Conservation (phyloP, 2,888 invertebrate genomes). For the Tortricodes alternella region DNA sequence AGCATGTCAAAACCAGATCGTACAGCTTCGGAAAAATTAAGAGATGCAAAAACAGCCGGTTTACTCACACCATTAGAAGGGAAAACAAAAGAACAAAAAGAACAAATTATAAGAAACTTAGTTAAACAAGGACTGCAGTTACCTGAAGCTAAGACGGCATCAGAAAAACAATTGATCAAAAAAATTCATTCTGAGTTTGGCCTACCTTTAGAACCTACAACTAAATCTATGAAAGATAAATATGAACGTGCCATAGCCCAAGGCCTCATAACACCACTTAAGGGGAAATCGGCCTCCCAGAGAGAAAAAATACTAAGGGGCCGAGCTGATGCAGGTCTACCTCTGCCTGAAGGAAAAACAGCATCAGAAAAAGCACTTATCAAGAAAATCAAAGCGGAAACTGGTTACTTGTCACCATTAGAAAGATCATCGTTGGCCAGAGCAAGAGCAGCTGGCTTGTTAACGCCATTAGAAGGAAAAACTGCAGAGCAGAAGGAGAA, state of each 20-base stretch:
- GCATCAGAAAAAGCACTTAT: background rate
- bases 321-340: background rate
- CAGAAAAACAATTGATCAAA: background rate
- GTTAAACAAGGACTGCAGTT: background rate
- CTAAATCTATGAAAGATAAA: background rate
- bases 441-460: slow-evolving; percentile 39
- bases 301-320: background rate
- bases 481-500: slow-evolving; percentile 40
- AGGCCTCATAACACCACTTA: background rate
- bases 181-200: background rate
- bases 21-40: background rate
- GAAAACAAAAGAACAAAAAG: background rate
- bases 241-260: background rate
- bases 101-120: background rate
- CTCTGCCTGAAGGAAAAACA: background rate
- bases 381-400: too few species aligned
- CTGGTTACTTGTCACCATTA: too few species aligned
- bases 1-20: background rate
- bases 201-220: background rate
- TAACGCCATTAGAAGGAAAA: slow-evolving; percentile 46
- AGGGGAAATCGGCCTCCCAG: background rate
- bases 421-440: slow-evolving; percentile 32
- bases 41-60: background rate
- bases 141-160: background rate
- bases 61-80: background rate